Base-by-base conservation (phyloP, 2,113 vertebrate genomes). In the Cyphomyrus plagiostoma region DNA sequence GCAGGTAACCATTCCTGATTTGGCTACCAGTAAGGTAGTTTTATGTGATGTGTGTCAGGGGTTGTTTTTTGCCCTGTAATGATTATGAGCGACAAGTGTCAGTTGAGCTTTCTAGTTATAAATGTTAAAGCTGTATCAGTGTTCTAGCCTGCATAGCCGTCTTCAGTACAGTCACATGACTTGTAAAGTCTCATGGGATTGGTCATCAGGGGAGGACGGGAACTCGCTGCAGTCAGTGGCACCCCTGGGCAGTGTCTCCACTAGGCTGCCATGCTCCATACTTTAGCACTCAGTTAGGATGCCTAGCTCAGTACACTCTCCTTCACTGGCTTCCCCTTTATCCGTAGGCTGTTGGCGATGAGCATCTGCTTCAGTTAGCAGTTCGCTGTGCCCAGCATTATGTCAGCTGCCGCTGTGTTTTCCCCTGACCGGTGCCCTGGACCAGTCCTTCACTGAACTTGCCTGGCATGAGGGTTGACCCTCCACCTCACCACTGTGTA, bases 401-500 rank as follows among this genome's bases (percentile, higher is more conserved):
- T 70, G 23, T 26, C 26, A 30, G 66, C 3, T 26, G 26, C n/a
- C 9, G 26, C 30, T 35, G 9, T 35, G 9, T 13, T 74, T 74
- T 13, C 30, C n/a, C 26, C 66, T 74, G 66, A 74, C n/a, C 66
- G n/a, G 9, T 30, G 26, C 66, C 52, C 86, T 88, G 89, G 86
- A 90, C 49, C 74, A 88, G 70, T 90, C 86, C 74, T 21, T 74
- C 66, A 35, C 11, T 95, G 96, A 90, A 90, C 91, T 82, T 92
- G 74, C 66, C 90, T 90, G 82, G 93, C 94, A 95, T 95, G 95
- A 92, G 88, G 90, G 92, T 93, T 95, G 96, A 96, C 96, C 97
- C 39, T 96, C 96, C 96, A 90, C 95, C 96, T 96, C 95, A 97
- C 96, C 96, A 95, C 92, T 96, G 96, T 97, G 95, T 97, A 97